These are phyloP conservation scores for Stichodactyla helianthus DNA, from an alignment of 64 coral and sea anemone species.

Conservation along the genomic window DNA sequence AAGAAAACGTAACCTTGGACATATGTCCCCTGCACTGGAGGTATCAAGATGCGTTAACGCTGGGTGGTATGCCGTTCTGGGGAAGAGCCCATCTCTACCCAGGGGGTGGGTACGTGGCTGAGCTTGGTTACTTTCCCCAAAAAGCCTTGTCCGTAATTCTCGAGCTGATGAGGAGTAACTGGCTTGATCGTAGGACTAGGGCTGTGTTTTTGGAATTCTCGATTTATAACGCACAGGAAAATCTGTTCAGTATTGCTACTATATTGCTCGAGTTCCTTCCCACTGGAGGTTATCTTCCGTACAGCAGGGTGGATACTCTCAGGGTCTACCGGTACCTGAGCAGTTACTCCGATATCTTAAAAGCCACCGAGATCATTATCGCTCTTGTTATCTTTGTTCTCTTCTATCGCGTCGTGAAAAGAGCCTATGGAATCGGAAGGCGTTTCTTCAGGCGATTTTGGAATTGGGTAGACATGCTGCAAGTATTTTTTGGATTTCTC, in stretches of 20 bases:
- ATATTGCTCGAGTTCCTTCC: slow-evolving; percentile 49
- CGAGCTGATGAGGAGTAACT: slow-evolving; percentile 32
- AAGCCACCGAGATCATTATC: slow-evolving; percentile 62
- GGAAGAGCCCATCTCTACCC: slow-evolving; percentile 50
- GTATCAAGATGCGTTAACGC: slow-evolving; percentile 31
- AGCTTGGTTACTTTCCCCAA: slow-evolving; percentile 61
- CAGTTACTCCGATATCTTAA: slow-evolving; percentile 17
- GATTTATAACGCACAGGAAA: slow-evolving; percentile 67
- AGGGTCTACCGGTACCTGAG: slow-evolving; percentile 67
- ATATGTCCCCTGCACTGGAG: slow-evolving; percentile 73
- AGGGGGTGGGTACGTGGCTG: slow-evolving; percentile 86
- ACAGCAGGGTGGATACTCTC: slow-evolving; percentile 63
- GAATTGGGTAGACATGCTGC: slow-evolving; percentile 64
- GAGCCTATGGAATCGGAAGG: slow-evolving; percentile 40
- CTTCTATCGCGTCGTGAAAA: slow-evolving; percentile 56
- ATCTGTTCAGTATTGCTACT: slow-evolving; percentile 52
- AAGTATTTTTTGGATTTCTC: slow-evolving; percentile 61
- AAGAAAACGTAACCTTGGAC: slow-evolving; percentile 27
- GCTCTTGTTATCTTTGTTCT: slow-evolving; percentile 56
- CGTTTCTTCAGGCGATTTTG: slow-evolving; percentile 62
- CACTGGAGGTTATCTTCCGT: slow-evolving; percentile 41
- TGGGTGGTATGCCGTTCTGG: slow-evolving; percentile 63
- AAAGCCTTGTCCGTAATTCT: slow-evolving; percentile 51
- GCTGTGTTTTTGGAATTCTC: slow-evolving; percentile 58
- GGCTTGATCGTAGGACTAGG: slow-evolving; percentile 62